Conservation (phyloP, 1,140 invertebrate species). For the Calycopis cecrops region DNA sequence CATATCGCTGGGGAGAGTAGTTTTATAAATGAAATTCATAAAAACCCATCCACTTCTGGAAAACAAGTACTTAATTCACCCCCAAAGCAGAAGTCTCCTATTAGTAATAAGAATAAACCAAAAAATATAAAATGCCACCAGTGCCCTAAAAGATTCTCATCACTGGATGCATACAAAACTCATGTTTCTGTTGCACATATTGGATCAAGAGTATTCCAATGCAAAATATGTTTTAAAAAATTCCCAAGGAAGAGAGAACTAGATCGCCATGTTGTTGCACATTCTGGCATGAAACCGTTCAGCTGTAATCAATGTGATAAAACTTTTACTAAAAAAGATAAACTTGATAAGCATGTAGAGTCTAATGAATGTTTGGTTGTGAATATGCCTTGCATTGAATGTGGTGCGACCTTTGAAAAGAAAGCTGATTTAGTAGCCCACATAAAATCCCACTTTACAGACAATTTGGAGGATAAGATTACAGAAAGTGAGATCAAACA, state of each 20-base stretch:
- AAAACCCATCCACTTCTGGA: constrained; percentile 40
- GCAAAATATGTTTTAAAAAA: constrained; percentile 78
- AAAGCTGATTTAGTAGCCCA: constrained; percentile 75
- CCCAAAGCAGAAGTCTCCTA: constrained; percentile 42
- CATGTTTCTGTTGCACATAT: constrained; percentile 69
- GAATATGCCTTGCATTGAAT: constrained; percentile 75
- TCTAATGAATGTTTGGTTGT: constrained; percentile 75
- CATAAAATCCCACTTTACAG: constrained; percentile 74
- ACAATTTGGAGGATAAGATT: constrained; percentile 61
- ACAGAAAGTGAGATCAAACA: constrained; percentile 54
- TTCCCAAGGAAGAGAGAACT: constrained; percentile 80
- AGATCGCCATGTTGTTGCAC: constrained; percentile 77
- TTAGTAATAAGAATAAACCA: constrained; percentile 51
- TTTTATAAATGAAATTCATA: constrained; percentile 61
- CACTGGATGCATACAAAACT: constrained; percentile 63
- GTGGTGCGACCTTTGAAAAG: constrained; percentile 74
- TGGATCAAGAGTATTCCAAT: constrained; percentile 68
- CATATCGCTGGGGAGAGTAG: constrained; percentile 74
- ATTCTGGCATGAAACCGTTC: constrained; percentile 78
- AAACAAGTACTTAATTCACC: constrained; percentile 45
- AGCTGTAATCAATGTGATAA: constrained; percentile 79
- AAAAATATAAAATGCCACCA: constrained; percentile 72
- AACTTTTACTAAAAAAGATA: constrained; percentile 80
- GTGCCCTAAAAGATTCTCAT: constrained; percentile 74
- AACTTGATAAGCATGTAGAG: constrained; percentile 78